These are phyloP conservation scores for Uloborus plumipes DNA, from an alignment of 2,888 invertebrate genomes.

Conservation along the genomic window DNA sequence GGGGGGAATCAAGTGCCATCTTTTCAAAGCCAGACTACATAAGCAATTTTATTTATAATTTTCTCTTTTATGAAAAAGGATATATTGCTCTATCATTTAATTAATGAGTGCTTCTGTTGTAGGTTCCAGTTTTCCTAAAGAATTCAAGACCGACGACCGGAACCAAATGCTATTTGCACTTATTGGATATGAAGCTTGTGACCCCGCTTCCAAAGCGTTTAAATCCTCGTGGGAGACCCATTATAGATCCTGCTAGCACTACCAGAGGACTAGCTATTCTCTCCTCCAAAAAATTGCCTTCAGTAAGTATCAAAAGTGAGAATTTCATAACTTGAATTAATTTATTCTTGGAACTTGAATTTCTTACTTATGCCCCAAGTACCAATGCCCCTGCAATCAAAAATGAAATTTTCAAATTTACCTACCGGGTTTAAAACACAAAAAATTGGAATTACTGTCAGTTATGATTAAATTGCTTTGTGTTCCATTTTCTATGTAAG, in stretches of 20 bases:
- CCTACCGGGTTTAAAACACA: too few species aligned
- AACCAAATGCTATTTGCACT: slow-evolving; percentile 79
- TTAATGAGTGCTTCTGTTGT: neutral
- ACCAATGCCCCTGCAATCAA: too few species aligned
- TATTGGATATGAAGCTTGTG: slow-evolving; percentile 86
- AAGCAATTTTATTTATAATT: too few species aligned
- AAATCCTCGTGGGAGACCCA: slow-evolving; percentile 90
- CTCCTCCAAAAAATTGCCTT: slow-evolving; percentile 83
- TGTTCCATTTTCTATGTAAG: too few species aligned
- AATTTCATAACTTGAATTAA: neutral
- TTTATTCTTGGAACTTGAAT: neutral
- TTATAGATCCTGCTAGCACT: slow-evolving; percentile 93
- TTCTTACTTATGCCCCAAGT: too few species aligned
- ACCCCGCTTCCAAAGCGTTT: slow-evolving; percentile 95
- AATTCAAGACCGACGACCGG: slow-evolving; percentile 76
- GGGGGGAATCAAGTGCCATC: too few species aligned
- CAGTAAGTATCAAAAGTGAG: slow-evolving; percentile 70
- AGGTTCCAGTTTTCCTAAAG: slow-evolving; percentile 53
- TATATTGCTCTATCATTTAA: neutral
- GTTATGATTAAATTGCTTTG: too few species aligned
- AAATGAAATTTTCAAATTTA: too few species aligned
- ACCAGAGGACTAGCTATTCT: slow-evolving; percentile 90
- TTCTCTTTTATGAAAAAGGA: too few species aligned
- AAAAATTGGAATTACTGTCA: too few species aligned
- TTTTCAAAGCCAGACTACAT: too few species aligned